Conservation (phyloP, 2,797 vertebrate genomes). For the Diceros bicornis region DNA sequence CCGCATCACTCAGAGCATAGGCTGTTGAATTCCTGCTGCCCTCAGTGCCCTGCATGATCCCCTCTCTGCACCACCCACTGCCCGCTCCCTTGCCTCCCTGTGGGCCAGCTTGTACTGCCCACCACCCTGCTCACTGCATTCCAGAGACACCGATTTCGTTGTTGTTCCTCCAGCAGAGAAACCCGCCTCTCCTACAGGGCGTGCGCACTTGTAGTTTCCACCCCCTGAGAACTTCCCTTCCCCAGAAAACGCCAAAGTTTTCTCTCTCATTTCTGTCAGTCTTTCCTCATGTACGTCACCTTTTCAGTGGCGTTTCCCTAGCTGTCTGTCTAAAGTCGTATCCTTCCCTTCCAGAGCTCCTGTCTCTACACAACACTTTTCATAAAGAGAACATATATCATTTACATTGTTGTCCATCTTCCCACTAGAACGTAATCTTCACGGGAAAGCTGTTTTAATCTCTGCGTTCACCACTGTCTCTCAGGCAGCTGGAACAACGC, state of each 20-base stretch:
- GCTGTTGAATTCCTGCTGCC: background rate
- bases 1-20: background rate
- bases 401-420: background rate
- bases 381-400: background rate
- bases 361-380: background rate
- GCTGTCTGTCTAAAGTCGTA: background rate
- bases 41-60: background rate
- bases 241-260: background rate
- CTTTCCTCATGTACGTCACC: background rate
- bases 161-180: background rate
- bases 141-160: background rate
- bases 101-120: background rate
- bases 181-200: background rate
- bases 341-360: background rate
- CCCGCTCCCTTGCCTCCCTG: background rate
- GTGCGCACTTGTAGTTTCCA: background rate
- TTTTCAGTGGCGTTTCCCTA: background rate
- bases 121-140: background rate
- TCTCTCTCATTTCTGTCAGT: background rate
- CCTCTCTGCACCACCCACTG: accelerated
- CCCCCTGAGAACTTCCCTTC: background rate
- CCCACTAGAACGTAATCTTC: background rate
- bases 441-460: background rate
- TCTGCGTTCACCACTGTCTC: background rate
- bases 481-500: background rate